These are phyloP conservation scores for Ostrea edulis DNA, from an alignment of 1,140 invertebrate genomes.

Conservation along the genomic window DNA sequence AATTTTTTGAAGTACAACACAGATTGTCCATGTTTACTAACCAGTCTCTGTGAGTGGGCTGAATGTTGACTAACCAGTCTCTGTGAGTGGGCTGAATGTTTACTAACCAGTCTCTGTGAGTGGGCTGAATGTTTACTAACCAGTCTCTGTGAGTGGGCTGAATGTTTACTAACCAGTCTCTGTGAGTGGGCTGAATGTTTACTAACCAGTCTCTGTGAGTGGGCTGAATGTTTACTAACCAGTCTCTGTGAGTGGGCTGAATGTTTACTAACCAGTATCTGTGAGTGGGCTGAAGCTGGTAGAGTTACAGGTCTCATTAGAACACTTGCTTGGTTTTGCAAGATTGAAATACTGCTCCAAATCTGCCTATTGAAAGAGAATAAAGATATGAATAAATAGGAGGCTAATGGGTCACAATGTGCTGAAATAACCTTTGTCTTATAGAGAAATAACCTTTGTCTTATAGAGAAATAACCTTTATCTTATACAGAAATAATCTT, in stretches of 20 bases:
- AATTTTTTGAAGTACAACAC: too few relatives aligned
- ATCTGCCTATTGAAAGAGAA: constrained; percentile 78
- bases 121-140: constrained; percentile 76
- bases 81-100: constrained; percentile 76
- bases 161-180: constrained; percentile 77
- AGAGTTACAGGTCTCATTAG: constrained; percentile 83
- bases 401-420: too few relatives aligned
- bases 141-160: constrained; percentile 79
- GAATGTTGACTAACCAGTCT: constrained; percentile 77
- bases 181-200: constrained; percentile 74
- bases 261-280: constrained; percentile 75
- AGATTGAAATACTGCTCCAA: constrained; percentile 86
- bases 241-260: constrained; percentile 78
- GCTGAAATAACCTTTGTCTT: too few relatives aligned
- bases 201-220: constrained; percentile 78
- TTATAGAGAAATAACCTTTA: too few relatives aligned
- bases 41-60: constrained; percentile 79
- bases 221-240: constrained; percentile 75
- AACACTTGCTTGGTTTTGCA: constrained; percentile 83
- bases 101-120: constrained; percentile 76
- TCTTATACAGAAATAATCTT: too few relatives aligned
- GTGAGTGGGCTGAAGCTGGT: constrained; percentile 78
- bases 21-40: constrained; percentile 37
- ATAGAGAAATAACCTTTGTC: too few relatives aligned
- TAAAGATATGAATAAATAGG: too few relatives aligned